Conservation (phyloP, 2,797 vertebrate species). For the Babyrousa celebensis region DNA sequence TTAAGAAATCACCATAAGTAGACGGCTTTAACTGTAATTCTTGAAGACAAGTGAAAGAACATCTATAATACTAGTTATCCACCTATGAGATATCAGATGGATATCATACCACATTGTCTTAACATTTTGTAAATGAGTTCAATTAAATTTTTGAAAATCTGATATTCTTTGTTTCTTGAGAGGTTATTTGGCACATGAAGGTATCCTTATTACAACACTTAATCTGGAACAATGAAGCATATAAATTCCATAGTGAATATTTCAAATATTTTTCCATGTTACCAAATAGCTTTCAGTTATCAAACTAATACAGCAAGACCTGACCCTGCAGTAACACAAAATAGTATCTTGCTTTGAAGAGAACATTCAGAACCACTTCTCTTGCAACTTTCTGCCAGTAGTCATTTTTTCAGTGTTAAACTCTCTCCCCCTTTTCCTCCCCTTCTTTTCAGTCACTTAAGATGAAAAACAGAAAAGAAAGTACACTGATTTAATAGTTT, state of each 20-base stretch:
- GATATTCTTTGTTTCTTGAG: constrained; percentile 63
- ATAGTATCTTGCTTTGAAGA: neutral
- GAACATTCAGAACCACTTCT: neutral
- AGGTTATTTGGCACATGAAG: constrained; percentile 12
- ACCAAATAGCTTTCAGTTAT: constrained; percentile 21
- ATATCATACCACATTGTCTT: neutral
- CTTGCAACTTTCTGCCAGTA: neutral
- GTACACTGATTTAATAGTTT: neutral
- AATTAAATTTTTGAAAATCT: constrained; percentile 70
- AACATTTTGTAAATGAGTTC: constrained; percentile 58
- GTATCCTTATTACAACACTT: constrained; percentile 40
- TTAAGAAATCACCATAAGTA: constrained; percentile 5
- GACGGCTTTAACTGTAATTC: constrained; percentile 30
- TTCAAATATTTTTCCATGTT: constrained; percentile 45
- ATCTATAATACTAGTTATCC: constrained; percentile 24
- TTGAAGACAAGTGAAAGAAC: constrained; percentile 41
- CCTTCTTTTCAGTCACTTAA: constrained; percentile 66
- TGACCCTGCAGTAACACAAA: neutral
- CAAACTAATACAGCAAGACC: neutral
- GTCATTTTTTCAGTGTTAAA: neutral
- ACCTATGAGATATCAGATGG: neutral
- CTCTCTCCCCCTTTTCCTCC: neutral
- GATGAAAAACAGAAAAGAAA: constrained; percentile 12
- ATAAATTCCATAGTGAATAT: constrained; percentile 45
- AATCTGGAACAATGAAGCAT: constrained; percentile 27